These are phyloP conservation scores for Diorhabda sublineata DNA, from an alignment of 1,140 invertebrate species.

Conservation along the genomic window DNA sequence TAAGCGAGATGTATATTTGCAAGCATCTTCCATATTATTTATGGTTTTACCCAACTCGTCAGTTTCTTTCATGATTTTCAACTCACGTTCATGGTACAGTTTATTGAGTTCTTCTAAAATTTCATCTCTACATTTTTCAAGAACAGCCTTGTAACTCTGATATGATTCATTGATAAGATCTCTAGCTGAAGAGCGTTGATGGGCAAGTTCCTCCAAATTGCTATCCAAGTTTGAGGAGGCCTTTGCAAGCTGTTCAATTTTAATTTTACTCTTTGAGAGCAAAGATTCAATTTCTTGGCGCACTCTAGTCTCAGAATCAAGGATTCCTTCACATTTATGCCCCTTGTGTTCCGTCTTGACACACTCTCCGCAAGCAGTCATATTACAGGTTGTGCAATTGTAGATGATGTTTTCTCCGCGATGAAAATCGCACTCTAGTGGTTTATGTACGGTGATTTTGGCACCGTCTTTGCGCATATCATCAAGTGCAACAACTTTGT, in stretches of 20 bases:
- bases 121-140: slow-evolving; percentile 54
- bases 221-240: slow-evolving; percentile 68
- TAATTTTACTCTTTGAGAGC: slow-evolving; percentile 66
- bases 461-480: slow-evolving; percentile 76
- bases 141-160: slow-evolving; percentile 43
- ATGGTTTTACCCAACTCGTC: slow-evolving; percentile 66
- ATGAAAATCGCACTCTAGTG: slow-evolving; percentile 74
- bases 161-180: slow-evolving; percentile 81
- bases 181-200: slow-evolving; percentile 81
- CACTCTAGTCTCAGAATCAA: slow-evolving; percentile 67
- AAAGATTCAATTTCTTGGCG: slow-evolving; percentile 70
- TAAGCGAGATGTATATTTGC: slow-evolving; percentile 73
- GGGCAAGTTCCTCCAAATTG: slow-evolving; percentile 77
- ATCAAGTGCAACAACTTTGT: slow-evolving; percentile 82
- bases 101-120: slow-evolving; percentile 71
- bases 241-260: slow-evolving; percentile 70
- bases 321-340: slow-evolving; percentile 73
- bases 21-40: slow-evolving; percentile 67
- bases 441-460: slow-evolving; percentile 71
- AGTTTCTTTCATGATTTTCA: slow-evolving; percentile 65
- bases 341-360: slow-evolving; percentile 72
- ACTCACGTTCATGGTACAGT: slow-evolving; percentile 77
- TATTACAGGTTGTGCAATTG: slow-evolving; percentile 77
- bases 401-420: slow-evolving; percentile 73
- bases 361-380: slow-evolving; percentile 79